phyloP scores from a whole-genome alignment of 1,140 invertebrate species.

The Cydia splendana region DNA sequence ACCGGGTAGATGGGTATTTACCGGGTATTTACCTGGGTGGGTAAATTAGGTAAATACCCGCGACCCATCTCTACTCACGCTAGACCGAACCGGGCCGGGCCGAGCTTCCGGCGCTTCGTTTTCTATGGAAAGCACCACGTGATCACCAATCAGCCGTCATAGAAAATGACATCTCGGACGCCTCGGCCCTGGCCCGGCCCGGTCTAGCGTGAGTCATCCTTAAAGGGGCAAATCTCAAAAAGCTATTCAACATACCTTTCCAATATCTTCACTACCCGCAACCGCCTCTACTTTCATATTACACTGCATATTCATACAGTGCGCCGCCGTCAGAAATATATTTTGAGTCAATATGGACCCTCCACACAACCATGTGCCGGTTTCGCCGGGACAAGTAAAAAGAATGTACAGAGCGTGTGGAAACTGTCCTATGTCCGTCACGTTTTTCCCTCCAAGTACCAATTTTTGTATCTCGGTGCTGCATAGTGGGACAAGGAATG shows the following conservation, averaged over 20 bases:
- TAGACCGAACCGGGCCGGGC: no score
- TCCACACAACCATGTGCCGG: background rate
- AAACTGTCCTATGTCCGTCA: background rate
- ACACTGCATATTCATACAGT: background rate
- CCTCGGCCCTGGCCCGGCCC: no score
- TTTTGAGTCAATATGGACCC: background rate
- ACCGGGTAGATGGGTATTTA: no score
- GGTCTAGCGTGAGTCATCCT: no score
- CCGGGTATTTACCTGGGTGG: no score
- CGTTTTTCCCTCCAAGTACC: background rate
- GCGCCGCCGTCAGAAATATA: background rate
- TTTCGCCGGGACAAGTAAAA: background rate
- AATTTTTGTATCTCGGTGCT: background rate
- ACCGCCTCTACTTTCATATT: background rate
- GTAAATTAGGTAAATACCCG: no score
- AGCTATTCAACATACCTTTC: background rate
- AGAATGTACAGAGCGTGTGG: background rate
- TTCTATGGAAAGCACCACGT: no score
- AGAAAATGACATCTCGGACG: no score
- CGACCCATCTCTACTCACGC: no score
- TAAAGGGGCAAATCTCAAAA: no score
- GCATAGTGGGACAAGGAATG: background rate
- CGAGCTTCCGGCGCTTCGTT: no score
- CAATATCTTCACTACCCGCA: background rate
- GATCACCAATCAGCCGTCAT: no score